These are phyloP conservation scores for Pungitius pungitius DNA, from an alignment of 2,113 vertebrate species.

Conservation along the genomic window DNA sequence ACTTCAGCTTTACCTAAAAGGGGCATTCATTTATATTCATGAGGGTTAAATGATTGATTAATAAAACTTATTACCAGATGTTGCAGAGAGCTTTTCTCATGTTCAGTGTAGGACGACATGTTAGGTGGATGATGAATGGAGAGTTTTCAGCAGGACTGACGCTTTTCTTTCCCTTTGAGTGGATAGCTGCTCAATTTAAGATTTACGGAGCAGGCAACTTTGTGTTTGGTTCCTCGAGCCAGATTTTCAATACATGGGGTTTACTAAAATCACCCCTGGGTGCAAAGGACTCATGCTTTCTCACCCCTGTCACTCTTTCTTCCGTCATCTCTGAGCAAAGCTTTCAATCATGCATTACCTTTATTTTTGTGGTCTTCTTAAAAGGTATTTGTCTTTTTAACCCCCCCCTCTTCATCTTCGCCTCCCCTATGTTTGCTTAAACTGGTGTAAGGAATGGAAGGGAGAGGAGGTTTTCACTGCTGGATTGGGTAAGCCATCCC, in stretches of 20 bases:
- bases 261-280: conserved; percentile 62
- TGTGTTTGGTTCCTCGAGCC: conserved; percentile 53
- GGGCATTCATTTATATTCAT: not conserved
- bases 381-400: not conserved
- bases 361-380: conserved; percentile 4
- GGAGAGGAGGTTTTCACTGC: conserved; percentile 67
- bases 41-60: not conserved
- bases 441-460: conserved; percentile 24
- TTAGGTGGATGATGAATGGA: not conserved
- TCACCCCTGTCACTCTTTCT: conserved; percentile 30
- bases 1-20: not conserved
- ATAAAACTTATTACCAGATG: not conserved
- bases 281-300: conserved; percentile 36
- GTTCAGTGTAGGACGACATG: not conserved
- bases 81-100: not conserved
- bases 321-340: not conserved
- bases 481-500: conserved; percentile 57
- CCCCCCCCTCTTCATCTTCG: not conserved
- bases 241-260: conserved; percentile 76
- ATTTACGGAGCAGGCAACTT: conserved; percentile 51
- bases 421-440: conserved; percentile 15
- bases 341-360: not conserved
- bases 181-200: conserved; percentile 48
- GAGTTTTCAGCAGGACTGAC: conserved; percentile 11
- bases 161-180: conserved; percentile 15